A percentile compares a stretch with the other conserved stretches of the same genome.
These are phyloP conservation scores for Orius insidiosus DNA, from an alignment of 1,140 invertebrate species.

Conservation along the genomic window DNA sequence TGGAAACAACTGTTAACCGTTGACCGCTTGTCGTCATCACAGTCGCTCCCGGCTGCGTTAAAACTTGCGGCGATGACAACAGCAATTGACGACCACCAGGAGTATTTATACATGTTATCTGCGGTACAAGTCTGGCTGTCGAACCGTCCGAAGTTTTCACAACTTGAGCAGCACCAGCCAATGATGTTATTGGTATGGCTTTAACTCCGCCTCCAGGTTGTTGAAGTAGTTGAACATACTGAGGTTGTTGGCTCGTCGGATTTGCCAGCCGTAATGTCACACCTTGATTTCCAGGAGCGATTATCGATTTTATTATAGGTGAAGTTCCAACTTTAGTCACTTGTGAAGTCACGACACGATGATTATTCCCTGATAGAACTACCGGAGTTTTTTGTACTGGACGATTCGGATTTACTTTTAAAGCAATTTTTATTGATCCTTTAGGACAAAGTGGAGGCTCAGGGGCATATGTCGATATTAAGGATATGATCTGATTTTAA, in stretches of 20 bases:
- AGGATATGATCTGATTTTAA: conserved; percentile 57
- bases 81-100: conserved; percentile 10
- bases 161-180: not conserved
- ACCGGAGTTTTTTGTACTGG: conserved; percentile 19
- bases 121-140: conserved; percentile 2
- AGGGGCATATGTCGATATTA: conserved; percentile 47
- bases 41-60: conserved; percentile 6
- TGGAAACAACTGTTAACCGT: conserved; percentile 14
- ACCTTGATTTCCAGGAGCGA: conserved; percentile 11
- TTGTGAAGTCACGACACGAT: conserved; percentile 23
- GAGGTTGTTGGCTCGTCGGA: conserved; percentile 29
- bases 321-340: conserved; percentile 28
- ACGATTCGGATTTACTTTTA: conserved; percentile 15
- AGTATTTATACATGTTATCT: conserved; percentile 12
- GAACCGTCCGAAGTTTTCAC: conserved; percentile 6
- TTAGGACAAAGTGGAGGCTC: conserved; percentile 47
- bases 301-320: conserved; percentile 15
- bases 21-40: conserved; percentile 18
- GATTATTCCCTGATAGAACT: conserved; percentile 25
- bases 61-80: conserved; percentile 5
- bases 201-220: conserved; percentile 34
- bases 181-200: conserved; percentile 31
- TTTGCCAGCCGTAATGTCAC: conserved; percentile 30
- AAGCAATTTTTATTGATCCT: conserved; percentile 39
- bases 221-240: conserved; percentile 38